phyloP scores from a whole-genome alignment of 2,113 vertebrate species.

The Lophotis ruficrista region DNA sequence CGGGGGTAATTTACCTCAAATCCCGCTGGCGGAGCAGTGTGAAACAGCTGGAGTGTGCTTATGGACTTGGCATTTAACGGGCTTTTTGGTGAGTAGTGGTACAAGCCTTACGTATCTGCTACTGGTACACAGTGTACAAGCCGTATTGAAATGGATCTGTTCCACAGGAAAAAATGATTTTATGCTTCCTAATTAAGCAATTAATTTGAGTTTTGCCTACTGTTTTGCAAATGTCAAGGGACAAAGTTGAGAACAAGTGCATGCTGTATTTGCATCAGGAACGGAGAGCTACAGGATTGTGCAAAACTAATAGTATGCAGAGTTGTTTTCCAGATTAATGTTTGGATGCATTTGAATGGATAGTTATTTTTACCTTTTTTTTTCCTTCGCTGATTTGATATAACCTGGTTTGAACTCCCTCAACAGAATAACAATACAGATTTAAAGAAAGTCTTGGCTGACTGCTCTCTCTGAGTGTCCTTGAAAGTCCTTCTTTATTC shows the following conservation, averaged over 20 bases:
- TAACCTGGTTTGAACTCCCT: not conserved
- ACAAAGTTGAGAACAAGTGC: not conserved
- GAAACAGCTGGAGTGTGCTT: not conserved
- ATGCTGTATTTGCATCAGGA: not conserved
- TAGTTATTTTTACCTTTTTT: not conserved
- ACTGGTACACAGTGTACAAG: not conserved
- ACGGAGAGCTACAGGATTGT: not conserved
- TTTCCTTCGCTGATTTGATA: not conserved
- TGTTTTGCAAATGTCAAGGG: not conserved
- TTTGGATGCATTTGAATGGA: not conserved
- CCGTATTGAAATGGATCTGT: not conserved
- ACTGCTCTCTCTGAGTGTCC: constrained; percentile 19
- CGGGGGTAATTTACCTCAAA: not conserved
- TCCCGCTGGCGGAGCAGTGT: not conserved
- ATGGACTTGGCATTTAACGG: not conserved
- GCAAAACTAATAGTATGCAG: not conserved
- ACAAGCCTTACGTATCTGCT: not conserved
- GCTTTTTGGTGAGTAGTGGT: constrained; percentile 31
- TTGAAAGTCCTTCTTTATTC: constrained; percentile 55
- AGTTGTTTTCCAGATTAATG: not conserved
- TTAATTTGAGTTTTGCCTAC: constrained; percentile 25
- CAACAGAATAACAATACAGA: not conserved
- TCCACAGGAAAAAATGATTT: constrained; percentile 32
- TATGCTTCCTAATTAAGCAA: constrained; percentile 35
- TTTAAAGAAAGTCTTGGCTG: constrained; percentile 12